Evolutionary conservation across 92 coral and sea anemone genomes (phyloP).

Genomic region (Micromussa lordhowensis): DNA sequence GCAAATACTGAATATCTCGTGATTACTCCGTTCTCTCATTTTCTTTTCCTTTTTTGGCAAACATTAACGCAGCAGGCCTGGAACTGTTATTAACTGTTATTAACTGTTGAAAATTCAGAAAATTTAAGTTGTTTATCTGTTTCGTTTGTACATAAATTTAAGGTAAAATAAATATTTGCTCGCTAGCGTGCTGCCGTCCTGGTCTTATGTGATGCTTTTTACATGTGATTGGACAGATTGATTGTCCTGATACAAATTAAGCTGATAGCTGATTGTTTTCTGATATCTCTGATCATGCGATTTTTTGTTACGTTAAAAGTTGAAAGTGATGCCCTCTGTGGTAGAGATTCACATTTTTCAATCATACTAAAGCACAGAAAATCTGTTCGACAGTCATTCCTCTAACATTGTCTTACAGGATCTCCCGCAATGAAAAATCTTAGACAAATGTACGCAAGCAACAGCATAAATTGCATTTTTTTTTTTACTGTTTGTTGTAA

Average conservation of each 20-base stretch:
- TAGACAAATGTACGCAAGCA: background rate
- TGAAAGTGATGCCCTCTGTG: background rate
- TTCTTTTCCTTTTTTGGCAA: background rate
- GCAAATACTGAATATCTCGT: background rate
- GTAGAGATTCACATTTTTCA: background rate
- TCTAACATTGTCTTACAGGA: background rate
- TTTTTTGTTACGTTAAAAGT: background rate
- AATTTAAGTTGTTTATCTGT: background rate
- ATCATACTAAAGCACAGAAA: background rate
- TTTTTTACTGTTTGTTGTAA: slow-evolving; percentile 1
- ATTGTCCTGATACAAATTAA: background rate
- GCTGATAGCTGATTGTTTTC: background rate
- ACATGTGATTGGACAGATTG: background rate
- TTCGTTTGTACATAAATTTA: background rate
- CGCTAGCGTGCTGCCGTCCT: background rate
- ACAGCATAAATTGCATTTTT: background rate
- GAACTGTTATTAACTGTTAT: background rate
- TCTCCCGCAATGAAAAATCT: background rate
- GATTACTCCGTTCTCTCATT: background rate
- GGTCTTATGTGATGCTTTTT: background rate
- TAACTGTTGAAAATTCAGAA: background rate
- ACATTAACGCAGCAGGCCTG: background rate
- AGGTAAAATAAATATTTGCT: background rate
- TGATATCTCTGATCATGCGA: background rate
- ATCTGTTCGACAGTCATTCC: background rate